Base-by-base conservation (phyloP, 2,113 vertebrate species). In the Albula glossodonta region DNA sequence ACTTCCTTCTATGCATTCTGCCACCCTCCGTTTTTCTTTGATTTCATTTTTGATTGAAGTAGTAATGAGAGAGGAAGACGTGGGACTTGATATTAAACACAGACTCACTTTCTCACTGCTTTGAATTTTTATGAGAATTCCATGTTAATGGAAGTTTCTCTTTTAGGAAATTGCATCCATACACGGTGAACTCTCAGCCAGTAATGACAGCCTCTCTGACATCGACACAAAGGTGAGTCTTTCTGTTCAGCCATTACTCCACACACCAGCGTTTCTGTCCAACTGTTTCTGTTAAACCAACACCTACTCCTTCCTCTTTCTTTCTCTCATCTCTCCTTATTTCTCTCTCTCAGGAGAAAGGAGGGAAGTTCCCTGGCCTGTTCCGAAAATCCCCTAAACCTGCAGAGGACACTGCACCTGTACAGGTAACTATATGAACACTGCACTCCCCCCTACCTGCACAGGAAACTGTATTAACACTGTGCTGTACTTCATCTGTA, bases 341-440 rank as follows among this genome's bases (percentile, higher is more conserved):
- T 12, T 56, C 53, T 56, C 31, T 41, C 31, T 41, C 53, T 56
- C 53, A 56, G 53, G 90, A 89, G 81, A 92, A 89, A 84, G 86
- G 88, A 85, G 8, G 5, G 1, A 17, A 89, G 70, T 90, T 92
- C 77, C 85, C 84, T 50, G 88, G 87, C 12, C 90, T 88, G 57
- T 89, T 92, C 51, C 92, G 86, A 80, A 91, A 88, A 85, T 87
- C 90, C 70, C 89, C 90, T 56, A 90, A 90, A 86, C 83, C 12
- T 5, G 83, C 89, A 0, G 82, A 88, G n/a, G 81, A 49, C 5
- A 10, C 2, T 12, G 4, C 0, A 70, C 63, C 60, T 70, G 51
- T 12, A 77, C 63, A 77, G 22, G 66, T 77, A 48, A 25, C 31
- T 51, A 41, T 17, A 63, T 12, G 11, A 63, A 12, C 60, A 22